Evolutionary conservation across 2,888 invertebrate genomes (phyloP), one percentile per base, ranked within the genome.

Genomic region (Diadegma fenestrale): DNA sequence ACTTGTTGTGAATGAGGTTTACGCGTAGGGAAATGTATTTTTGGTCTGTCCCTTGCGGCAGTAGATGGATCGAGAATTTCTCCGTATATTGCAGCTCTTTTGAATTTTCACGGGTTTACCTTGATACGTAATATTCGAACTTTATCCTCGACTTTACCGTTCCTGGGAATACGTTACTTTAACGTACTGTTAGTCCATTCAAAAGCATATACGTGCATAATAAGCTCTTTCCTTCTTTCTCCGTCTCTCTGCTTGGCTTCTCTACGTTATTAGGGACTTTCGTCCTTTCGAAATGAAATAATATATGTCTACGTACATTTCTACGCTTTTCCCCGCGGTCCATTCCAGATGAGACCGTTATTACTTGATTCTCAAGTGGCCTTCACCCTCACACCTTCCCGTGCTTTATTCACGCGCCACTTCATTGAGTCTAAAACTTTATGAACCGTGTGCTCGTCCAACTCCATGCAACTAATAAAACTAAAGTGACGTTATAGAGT

Each of bases 41-140:
- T 26, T 37, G 54, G 37, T 51, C 51, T 68, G 51, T 68, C 45
- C 72, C 72, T 77, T 41, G 48, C 33, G 63, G 64, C 19, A 22
- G 26, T 43, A 71, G 22, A 54, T 54, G 33, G n/a, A 33, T 71
- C 19, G 37, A 19, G 22, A 43, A 68, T 45, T 7, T 43, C 14
- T 68, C 26, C 43, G 45, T 17, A 30, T 3, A 48, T 26, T 17
- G 1, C 14, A 19, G 58, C 82, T 80, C 85, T 66, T 79, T 83
- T 85, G 86, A 80, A 85, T 87, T 87, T 90, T 88, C 91, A n/a
- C 71, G 89, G 88, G 91, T 91, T n/a, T 88, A 90, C 89, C 90
- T 91, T 90, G 88, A 90, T 91, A 89, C 90, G 91, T 90, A 89
- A 91, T 91, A 88, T 88, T 88, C 89, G 75, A 87, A 87, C 88